Conservation (phyloP, 1,140 invertebrate species). For the Pomacea maculata region DNA sequence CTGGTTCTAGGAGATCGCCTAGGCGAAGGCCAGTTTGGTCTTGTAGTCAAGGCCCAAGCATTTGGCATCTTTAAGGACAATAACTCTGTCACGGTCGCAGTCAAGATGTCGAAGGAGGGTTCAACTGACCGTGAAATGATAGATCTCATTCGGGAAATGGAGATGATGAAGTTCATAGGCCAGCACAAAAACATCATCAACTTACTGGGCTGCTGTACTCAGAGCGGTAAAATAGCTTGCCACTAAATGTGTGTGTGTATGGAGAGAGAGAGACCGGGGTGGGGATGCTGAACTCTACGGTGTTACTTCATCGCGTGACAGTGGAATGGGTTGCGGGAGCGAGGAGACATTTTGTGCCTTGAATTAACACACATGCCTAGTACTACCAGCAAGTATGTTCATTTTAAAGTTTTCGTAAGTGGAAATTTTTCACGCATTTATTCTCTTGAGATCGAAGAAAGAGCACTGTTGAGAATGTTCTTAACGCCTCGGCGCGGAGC, state of each 20-base stretch:
- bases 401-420: no score
- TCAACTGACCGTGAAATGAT: conserved; percentile 97
- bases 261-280: not conserved
- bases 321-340: no score
- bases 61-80: conserved; percentile 76
- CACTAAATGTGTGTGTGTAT: not conserved
- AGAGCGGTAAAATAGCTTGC: conserved; percentile 71
- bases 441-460: no score
- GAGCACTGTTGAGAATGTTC: no score
- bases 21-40: conserved; percentile 95
- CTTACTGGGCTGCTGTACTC: conserved; percentile 94
- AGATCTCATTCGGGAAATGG: conserved; percentile 97
- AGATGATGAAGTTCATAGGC: conserved; percentile 99
- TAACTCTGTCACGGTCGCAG: conserved; percentile 83
- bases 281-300: no score
- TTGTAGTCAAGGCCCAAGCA: conserved; percentile 88
- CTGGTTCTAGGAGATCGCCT: conserved; percentile 81
- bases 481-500: no score
- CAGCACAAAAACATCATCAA: conserved; percentile 98
- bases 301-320: no score
- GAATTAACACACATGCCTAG: no score
- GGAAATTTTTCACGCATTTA: no score
- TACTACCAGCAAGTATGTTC: no score
- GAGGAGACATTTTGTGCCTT: no score
- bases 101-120: conserved; percentile 99